These are phyloP conservation scores for Fulmarus glacialis DNA, from an alignment of 2,113 vertebrate genomes.

Conservation along the genomic window DNA sequence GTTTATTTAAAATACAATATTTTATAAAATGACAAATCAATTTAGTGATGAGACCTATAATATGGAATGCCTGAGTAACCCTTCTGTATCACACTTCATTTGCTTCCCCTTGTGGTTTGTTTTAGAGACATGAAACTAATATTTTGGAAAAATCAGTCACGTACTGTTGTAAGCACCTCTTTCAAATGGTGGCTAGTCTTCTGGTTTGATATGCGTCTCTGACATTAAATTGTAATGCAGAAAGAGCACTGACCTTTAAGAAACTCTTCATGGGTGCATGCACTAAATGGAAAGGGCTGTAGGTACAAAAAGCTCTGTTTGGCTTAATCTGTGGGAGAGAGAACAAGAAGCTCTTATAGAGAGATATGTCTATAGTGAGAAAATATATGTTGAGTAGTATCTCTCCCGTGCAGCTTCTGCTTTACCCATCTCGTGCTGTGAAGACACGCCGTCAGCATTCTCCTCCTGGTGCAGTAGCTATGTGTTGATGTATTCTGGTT, in stretches of 20 bases:
- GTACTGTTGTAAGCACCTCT: background rate
- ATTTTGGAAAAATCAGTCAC: background rate
- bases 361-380: background rate
- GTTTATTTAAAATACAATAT: background rate
- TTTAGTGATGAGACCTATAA: background rate
- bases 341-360: fast-evolving
- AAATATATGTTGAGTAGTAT: fast-evolving
- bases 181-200: background rate
- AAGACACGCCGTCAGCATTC: background rate
- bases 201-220: background rate
- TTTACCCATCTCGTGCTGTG: fast-evolving
- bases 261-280: background rate
- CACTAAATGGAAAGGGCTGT: background rate
- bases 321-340: background rate
- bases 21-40: background rate
- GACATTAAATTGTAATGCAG: background rate
- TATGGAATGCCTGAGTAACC: background rate
- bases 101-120: background rate
- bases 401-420: background rate
- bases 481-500: background rate
- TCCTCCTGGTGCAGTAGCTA: background rate
- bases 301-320: background rate
- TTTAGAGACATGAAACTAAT: background rate
- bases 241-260: background rate
- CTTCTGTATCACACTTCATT: background rate